phyloP scores from a whole-genome alignment of 1,140 invertebrate genomes.

The Spodoptera litura region DNA sequence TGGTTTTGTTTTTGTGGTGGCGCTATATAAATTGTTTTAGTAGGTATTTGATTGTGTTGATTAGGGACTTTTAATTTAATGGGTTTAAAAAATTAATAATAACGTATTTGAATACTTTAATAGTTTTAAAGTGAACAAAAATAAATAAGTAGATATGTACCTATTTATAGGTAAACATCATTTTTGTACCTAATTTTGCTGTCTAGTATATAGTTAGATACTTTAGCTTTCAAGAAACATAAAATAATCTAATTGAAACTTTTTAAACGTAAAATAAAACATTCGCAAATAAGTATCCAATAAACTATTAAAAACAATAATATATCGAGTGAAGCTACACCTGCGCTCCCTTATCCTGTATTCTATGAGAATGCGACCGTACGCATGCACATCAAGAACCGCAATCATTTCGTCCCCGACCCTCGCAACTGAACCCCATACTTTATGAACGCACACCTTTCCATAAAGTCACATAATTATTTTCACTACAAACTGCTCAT shows the following conservation, averaged over 20 bases:
- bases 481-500: constrained; percentile 50
- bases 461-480: constrained; percentile 68
- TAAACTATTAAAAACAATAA: constrained; percentile 41
- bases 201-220: too few species aligned
- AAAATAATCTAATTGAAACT: too few species aligned
- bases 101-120: too few species aligned
- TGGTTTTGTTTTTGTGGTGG: constrained; percentile 14
- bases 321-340: constrained; percentile 74
- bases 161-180: too few species aligned
- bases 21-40: neutral
- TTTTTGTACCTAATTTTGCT: too few species aligned
- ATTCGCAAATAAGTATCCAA: constrained; percentile 12
- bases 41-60: neutral
- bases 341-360: constrained; percentile 67
- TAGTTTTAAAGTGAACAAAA: too few species aligned
- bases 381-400: constrained; percentile 65
- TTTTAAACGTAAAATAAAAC: neutral
- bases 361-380: constrained; percentile 75
- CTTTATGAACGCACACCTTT: constrained; percentile 68
- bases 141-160: too few species aligned
- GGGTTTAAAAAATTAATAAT: too few species aligned
- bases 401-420: constrained; percentile 50
- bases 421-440: constrained; percentile 58
- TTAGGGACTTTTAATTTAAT: too few species aligned
- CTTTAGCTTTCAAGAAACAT: too few species aligned